Conservation (phyloP, 2,888 invertebrate genomes). For the Ommatoiulus sabulosus region DNA sequence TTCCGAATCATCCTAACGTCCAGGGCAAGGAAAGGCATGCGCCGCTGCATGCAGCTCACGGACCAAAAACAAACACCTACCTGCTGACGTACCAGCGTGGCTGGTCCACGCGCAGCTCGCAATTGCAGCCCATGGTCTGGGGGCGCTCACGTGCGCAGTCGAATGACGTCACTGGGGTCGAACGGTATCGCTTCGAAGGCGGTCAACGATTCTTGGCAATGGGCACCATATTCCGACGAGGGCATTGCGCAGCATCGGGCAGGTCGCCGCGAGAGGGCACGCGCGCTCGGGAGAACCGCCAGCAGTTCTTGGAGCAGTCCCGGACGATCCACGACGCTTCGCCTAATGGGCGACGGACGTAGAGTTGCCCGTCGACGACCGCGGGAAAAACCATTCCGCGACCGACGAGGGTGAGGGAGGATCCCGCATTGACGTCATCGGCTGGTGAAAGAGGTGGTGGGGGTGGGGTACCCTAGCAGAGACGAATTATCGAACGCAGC, state of each 20-base stretch:
- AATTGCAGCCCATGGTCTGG: background rate
- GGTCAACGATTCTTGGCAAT: background rate
- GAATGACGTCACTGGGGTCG: background rate
- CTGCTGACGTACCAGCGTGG: constrained; percentile 10
- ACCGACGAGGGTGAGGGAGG: background rate
- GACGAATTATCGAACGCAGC: background rate
- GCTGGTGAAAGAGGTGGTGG: background rate
- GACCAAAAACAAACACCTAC: no score
- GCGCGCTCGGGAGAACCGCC: background rate
- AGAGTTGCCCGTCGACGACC: background rate
- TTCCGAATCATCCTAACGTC: no score
- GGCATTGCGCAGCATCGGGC: background rate
- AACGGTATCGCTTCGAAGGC: background rate
- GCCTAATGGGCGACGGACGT: constrained; percentile 3
- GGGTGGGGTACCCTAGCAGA: background rate
- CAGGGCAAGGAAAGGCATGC: background rate
- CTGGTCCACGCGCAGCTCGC: constrained; percentile 12
- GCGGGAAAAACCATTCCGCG: background rate
- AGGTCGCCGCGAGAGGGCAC: background rate
- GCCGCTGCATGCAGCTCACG: background rate
- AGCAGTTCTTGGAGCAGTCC: background rate
- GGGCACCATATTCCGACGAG: background rate
- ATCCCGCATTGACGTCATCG: background rate
- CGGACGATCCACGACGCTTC: background rate
- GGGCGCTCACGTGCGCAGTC: background rate